Conservation (phyloP, 2,888 invertebrate genomes). For the Synanthedon myopaeformis region DNA sequence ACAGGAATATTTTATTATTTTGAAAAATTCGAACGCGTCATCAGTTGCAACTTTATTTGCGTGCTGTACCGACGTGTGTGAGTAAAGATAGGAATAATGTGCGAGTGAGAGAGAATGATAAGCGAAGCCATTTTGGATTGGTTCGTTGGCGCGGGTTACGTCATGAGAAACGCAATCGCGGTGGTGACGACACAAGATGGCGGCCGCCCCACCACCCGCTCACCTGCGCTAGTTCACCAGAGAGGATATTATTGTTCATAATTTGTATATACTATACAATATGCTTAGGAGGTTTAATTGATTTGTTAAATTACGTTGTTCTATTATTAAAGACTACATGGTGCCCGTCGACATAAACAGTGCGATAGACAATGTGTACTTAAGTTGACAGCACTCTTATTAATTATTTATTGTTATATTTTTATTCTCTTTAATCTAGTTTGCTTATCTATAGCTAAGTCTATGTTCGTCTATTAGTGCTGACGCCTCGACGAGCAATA, state of each 20-base stretch:
- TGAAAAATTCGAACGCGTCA: too few species aligned
- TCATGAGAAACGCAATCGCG: constrained; percentile 8
- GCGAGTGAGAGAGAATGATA: too few species aligned
- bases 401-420: constrained; percentile 67
- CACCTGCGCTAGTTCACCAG: constrained; percentile 47
- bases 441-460: constrained; percentile 67
- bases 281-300: constrained; percentile 68
- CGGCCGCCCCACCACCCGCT: constrained; percentile 24
- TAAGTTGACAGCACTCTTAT: constrained; percentile 64
- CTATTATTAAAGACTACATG: constrained; percentile 66
- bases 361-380: constrained; percentile 69
- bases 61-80: background rate
- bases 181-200: constrained; percentile 12
- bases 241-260: constrained; percentile 62
- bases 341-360: constrained; percentile 68
- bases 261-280: constrained; percentile 68
- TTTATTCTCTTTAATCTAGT: constrained; percentile 65
- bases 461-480: constrained; percentile 62
- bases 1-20: too few species aligned
- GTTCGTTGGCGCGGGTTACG: too few species aligned
- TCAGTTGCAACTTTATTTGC: background rate
- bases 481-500: constrained; percentile 69
- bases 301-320: constrained; percentile 68
- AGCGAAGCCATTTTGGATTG: too few species aligned
- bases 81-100: background rate